These are phyloP conservation scores for Philonicus albiceps DNA, from an alignment of 2,888 invertebrate genomes.

Conservation along the genomic window DNA sequence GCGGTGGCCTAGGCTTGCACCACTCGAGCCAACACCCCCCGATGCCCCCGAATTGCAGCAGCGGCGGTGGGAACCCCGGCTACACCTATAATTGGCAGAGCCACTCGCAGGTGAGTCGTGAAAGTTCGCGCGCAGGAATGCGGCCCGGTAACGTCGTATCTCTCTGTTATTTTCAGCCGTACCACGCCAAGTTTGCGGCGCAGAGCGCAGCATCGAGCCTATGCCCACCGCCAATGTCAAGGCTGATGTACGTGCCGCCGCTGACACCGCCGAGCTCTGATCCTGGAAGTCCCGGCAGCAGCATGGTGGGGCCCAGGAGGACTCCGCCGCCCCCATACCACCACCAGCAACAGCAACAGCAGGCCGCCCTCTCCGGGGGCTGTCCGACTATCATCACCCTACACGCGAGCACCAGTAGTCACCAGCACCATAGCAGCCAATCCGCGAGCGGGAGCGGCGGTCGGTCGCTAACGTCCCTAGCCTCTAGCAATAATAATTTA, in stretches of 20 bases:
- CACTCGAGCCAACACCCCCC: conserved; percentile 54
- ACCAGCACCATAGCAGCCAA: conserved; percentile 35
- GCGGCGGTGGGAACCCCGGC: conserved; percentile 51
- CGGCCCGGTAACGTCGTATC: conserved; percentile 2
- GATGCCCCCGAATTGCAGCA: conserved; percentile 48
- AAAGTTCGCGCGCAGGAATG: conserved; percentile 45
- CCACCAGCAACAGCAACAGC: conserved; percentile 54
- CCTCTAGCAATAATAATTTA: conserved; percentile 44
- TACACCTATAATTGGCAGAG: conserved; percentile 61
- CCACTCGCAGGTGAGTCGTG: conserved; percentile 58
- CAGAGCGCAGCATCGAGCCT: conserved; percentile 43
- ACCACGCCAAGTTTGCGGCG: conserved; percentile 46
- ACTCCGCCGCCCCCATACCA: conserved; percentile 81
- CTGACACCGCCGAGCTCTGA: conserved; percentile 88
- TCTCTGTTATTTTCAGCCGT: conserved; percentile 38
- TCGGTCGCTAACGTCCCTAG: conserved; percentile 52
- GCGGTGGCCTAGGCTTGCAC: conserved; percentile 50
- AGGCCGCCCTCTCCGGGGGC: conserved; percentile 55
- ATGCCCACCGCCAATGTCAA: conserved; percentile 65
- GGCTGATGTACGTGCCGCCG: conserved; percentile 82
- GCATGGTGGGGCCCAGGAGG: conserved; percentile 72
- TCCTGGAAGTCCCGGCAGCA: conserved; percentile 82
- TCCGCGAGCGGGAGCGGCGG: conserved; percentile 35
- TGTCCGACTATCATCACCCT: conserved; percentile 57
- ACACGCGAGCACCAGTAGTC: conserved; percentile 49